Conservation (phyloP, 2,797 vertebrate species). For the Pipistrellus pipistrellus region DNA sequence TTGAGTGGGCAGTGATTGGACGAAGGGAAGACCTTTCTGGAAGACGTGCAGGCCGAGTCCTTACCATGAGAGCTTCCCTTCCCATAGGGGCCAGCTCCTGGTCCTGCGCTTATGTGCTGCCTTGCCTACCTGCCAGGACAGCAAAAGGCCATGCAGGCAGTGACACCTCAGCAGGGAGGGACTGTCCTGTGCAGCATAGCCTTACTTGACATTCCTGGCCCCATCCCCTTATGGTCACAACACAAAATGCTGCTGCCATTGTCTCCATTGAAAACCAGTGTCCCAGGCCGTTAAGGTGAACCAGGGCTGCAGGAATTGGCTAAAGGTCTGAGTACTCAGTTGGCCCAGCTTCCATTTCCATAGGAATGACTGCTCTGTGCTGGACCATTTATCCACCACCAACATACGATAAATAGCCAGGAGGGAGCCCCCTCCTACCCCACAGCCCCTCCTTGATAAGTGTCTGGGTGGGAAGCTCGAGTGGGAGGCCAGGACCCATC, state of each 20-base stretch:
- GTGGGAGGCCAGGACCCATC: neutral
- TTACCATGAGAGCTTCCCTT: neutral
- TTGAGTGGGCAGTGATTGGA: neutral
- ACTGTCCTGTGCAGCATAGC: neutral
- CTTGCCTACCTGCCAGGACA: too few relatives aligned
- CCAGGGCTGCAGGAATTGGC: neutral
- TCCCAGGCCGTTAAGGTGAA: neutral
- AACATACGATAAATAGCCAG: rapidly evolving
- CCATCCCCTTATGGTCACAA: neutral
- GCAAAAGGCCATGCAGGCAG: neutral
- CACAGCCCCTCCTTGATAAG: neutral
- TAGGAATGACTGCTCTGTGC: neutral
- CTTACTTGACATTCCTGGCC: neutral
- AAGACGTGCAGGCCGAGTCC: neutral
- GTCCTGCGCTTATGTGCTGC: neutral
- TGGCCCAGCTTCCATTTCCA: neutral
- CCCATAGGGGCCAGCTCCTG: neutral
- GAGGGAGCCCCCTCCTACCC: neutral
- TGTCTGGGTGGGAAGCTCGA: neutral
- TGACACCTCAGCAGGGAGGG: neutral
- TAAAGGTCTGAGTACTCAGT: rapidly evolving
- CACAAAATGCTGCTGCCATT: neutral
- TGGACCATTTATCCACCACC: rapidly evolving
- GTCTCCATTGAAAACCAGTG: neutral
- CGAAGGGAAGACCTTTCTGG: neutral